Base-by-base conservation (phyloP, 2,113 vertebrate species). In the Blennius ocellaris region DNA sequence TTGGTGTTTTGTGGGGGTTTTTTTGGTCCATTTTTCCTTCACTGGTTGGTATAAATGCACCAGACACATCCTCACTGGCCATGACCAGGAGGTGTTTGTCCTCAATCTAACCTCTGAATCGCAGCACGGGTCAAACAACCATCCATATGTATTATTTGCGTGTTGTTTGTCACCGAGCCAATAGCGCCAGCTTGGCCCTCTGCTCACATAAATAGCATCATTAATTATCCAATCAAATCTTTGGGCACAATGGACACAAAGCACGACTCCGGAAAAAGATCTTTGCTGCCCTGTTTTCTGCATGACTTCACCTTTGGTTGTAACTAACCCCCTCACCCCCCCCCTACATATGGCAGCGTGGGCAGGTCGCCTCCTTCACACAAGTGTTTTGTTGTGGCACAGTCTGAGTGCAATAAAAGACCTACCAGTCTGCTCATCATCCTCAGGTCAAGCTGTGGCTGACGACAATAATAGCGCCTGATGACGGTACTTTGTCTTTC, bases 171-270 rank as follows among this genome's bases (percentile, higher is more conserved):
- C n/a, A 7, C 84, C 80, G 14, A 87, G 77, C 60, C n/a, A 38
- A 63, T n/a, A n/a, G 61, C 69, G 71, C n/a, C 21, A 30, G 21
- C 21, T 21, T 44, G 50, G 11, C 40, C 60, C 1, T 1, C 75
- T 51, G 76, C 72, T 89, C 81, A 90, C 76, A 85, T 82, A 90
- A 93, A 91, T 81, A 90, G 79, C 59, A 79, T 87, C 36, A 86
- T 92, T 91, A 90, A 92, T 93, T 90, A 87, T 75, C 91, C 86
- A 92, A 90, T 93, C 87, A 84, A 78, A 83, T 75, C 69, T 69
- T 45, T 49, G 45, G 51, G 52, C 66, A 91, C 87, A 92, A 90
- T 89, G 50, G 66, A 74, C 48, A 44, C 63, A 81, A 89, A 87
- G 86, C 43, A 9, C 45, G 39, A 47, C 78, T 52, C 65, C 17